Conservation (phyloP, 2,797 vertebrate genomes). For the Rhynchonycteris naso region DNA sequence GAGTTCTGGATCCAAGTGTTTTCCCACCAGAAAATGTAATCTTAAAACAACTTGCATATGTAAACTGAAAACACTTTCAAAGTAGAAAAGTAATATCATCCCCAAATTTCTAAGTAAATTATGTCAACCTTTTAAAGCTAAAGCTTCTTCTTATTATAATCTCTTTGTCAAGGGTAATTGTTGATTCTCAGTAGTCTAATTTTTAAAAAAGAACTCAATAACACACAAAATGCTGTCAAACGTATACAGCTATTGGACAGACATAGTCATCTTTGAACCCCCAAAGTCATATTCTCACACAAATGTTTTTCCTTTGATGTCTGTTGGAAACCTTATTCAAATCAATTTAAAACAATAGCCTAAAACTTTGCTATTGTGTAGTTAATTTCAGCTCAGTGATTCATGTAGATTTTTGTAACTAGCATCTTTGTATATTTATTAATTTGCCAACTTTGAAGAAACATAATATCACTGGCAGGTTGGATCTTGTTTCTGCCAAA, state of each 20-base stretch:
- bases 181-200: background rate
- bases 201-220: slow-evolving; percentile 45
- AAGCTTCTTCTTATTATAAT: background rate
- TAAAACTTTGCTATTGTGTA: slow-evolving; percentile 55
- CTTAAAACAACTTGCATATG: background rate
- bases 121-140: slow-evolving; percentile 26
- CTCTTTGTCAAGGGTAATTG: slow-evolving; percentile 42
- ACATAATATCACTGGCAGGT: background rate
- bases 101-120: slow-evolving; percentile 53
- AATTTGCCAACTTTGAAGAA: slow-evolving; percentile 32
- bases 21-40: background rate
- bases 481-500: slow-evolving; percentile 17
- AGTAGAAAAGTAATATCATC: background rate
- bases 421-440: slow-evolving; percentile 55
- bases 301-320: slow-evolving; percentile 37
- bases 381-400: slow-evolving; percentile 22
- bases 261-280: slow-evolving; percentile 43
- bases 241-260: background rate
- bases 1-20: slow-evolving; percentile 23
- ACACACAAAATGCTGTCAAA: background rate
- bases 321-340: slow-evolving; percentile 50
- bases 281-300: slow-evolving; percentile 24
- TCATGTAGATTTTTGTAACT: slow-evolving; percentile 33
- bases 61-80: slow-evolving; percentile 36
- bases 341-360: slow-evolving; percentile 44